phyloP scores from a whole-genome alignment of 2,888 invertebrate species.

The Drosophila cognata region DNA sequence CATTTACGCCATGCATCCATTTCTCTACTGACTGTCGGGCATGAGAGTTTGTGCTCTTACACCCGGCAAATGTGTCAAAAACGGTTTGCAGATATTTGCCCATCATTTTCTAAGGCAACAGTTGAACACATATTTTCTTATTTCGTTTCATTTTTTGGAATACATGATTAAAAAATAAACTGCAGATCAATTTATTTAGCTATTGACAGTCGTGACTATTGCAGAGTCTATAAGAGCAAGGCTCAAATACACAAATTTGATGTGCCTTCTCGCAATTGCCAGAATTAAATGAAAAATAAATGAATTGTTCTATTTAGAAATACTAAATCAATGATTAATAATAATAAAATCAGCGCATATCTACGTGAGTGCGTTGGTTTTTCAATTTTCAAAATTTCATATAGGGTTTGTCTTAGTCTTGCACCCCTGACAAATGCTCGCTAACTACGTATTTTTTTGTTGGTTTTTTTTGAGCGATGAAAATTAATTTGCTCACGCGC shows the following conservation, averaged over 20 bases:
- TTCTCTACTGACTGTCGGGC: background rate
- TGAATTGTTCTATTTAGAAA: background rate
- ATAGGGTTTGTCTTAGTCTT: constrained; percentile 8
- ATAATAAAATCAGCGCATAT: background rate
- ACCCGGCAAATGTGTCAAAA: constrained; percentile 17
- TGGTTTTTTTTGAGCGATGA: constrained; percentile 52
- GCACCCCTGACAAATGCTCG: background rate
- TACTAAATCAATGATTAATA: background rate
- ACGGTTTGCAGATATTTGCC: background rate
- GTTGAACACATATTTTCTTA: background rate
- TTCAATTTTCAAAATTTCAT: background rate
- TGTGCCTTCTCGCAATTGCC: background rate
- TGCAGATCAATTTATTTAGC: background rate
- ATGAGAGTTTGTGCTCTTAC: background rate
- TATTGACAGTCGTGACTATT: background rate
- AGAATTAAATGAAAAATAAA: background rate
- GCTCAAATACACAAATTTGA: background rate
- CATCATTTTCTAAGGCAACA: background rate
- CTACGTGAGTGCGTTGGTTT: background rate
- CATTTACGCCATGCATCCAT: constrained; percentile 60
- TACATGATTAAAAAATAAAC: background rate
- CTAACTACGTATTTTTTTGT: background rate
- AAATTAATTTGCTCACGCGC: constrained; percentile 80
- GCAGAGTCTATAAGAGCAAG: background rate
- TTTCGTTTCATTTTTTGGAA: background rate